phyloP scores from a whole-genome alignment of 2,888 invertebrate species.

The Polylopha cassiicola region DNA sequence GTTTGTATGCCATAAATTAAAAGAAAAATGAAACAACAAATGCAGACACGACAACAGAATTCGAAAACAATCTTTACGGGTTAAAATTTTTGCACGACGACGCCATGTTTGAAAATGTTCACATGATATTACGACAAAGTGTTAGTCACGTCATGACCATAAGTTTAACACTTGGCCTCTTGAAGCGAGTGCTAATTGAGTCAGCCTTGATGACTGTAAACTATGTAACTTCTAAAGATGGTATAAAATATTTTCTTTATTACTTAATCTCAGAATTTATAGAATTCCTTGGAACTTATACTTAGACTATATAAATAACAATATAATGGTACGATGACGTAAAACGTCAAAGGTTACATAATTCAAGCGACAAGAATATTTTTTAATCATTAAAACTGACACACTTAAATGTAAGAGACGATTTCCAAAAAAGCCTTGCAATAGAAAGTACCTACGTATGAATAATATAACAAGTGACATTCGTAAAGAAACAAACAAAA shows the following conservation, averaged over 20 bases:
- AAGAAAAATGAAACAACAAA: too few relatives aligned
- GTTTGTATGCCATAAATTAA: too few relatives aligned
- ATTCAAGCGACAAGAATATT: too few relatives aligned
- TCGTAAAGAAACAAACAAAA: slow-evolving; percentile 25
- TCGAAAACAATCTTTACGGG: too few relatives aligned
- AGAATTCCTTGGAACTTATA: too few relatives aligned
- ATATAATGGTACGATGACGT: too few relatives aligned
- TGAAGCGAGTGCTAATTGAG: slow-evolving; percentile 43
- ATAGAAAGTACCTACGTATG: neutral
- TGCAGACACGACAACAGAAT: too few relatives aligned
- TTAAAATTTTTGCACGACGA: slow-evolving; percentile 6
- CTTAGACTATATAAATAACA: too few relatives aligned
- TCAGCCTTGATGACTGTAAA: slow-evolving; percentile 39
- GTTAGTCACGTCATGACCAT: slow-evolving; percentile 36
- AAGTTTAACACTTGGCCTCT: slow-evolving; percentile 41
- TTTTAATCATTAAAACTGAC: too few relatives aligned
- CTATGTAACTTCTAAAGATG: slow-evolving; percentile 7
- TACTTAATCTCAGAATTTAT: slow-evolving; percentile 6
- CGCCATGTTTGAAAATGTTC: slow-evolving; percentile 15
- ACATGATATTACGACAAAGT: slow-evolving; percentile 26
- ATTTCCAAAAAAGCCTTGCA: too few relatives aligned
- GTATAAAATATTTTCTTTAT: slow-evolving; percentile 9
- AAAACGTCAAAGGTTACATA: too few relatives aligned
- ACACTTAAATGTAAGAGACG: too few relatives aligned
- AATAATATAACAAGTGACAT: slow-evolving; percentile 29